Percentiles rank a stretch among this genome's conserved stretches.
Conservation (phyloP, 2,113 vertebrate species). For the Eptesicus fuscus region DNA sequence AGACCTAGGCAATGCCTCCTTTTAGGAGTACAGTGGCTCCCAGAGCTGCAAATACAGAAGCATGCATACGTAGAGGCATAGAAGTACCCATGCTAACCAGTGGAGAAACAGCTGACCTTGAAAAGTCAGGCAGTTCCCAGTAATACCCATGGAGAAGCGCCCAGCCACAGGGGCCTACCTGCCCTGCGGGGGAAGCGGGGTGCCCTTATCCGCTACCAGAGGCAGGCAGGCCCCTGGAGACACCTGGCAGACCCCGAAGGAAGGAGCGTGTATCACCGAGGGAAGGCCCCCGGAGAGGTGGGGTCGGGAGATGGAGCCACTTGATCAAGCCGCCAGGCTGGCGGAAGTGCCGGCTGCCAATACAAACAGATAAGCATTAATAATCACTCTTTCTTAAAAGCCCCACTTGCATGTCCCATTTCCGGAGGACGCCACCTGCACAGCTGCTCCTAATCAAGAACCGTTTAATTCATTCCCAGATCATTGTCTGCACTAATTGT, state of each 20-base stretch:
- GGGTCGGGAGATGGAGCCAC: not conserved
- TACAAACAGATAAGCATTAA: slow-evolving; percentile 54
- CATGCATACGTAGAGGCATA: rapidly evolving
- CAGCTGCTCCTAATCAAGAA: slow-evolving; percentile 78
- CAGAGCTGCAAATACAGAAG: not conserved
- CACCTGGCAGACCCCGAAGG: not conserved
- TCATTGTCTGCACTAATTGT: slow-evolving; percentile 83
- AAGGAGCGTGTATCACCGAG: not conserved
- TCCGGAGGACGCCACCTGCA: slow-evolving; percentile 73
- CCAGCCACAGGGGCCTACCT: not conserved
- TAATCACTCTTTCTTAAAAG: slow-evolving; percentile 68
- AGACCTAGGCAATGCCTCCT: not conserved
- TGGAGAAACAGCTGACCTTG: not conserved
- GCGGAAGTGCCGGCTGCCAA: slow-evolving; percentile 36
- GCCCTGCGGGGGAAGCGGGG: not conserved
- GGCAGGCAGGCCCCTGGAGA: not conserved
- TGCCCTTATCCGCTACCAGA: not conserved
- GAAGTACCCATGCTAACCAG: not conserved
- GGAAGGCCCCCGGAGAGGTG: not conserved
- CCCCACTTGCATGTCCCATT: slow-evolving; percentile 64
- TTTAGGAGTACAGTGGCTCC: not conserved
- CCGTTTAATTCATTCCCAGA: slow-evolving; percentile 81
- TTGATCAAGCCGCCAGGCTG: slow-evolving; percentile 15
- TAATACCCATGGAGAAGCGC: not conserved
- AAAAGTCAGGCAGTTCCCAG: not conserved